Conservation (phyloP, 2,113 vertebrate genomes). For the Vombatus ursinus region DNA sequence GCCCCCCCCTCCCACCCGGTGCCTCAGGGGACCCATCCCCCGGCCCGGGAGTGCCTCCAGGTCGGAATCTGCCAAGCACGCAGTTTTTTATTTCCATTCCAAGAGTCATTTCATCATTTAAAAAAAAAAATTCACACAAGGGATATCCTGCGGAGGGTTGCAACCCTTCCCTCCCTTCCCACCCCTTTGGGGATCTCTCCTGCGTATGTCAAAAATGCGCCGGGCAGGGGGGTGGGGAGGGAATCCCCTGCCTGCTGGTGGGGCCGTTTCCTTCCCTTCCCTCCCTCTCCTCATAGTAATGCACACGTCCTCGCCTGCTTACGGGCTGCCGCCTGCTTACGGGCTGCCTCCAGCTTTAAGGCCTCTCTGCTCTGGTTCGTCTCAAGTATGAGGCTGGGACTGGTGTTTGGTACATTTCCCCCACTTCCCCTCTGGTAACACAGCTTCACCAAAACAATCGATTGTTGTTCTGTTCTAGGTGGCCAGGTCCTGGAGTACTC, state of each 20-base stretch:
- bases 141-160: not conserved
- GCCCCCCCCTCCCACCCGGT: not conserved
- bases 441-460: constrained; percentile 48
- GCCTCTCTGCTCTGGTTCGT: not conserved
- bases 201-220: not conserved
- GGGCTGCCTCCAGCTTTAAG: not conserved
- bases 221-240: not conserved
- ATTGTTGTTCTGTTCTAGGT: not conserved
- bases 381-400: not conserved
- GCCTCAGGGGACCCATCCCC: not conserved
- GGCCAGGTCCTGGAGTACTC: not conserved
- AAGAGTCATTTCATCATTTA: not conserved
- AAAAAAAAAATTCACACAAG: not conserved
- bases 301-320: not conserved
- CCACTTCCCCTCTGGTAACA: constrained; percentile 48
- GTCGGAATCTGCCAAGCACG: not conserved
- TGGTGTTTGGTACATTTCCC: constrained; percentile 66
- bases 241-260: not conserved
- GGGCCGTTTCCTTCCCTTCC: not conserved
- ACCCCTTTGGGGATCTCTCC: not conserved
- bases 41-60: not conserved
- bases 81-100: not conserved
- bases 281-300: not conserved
- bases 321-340: not conserved
- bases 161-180: not conserved